Conservation (phyloP, 1,140 invertebrate species). For the Camponotus pennsylvanicus region DNA sequence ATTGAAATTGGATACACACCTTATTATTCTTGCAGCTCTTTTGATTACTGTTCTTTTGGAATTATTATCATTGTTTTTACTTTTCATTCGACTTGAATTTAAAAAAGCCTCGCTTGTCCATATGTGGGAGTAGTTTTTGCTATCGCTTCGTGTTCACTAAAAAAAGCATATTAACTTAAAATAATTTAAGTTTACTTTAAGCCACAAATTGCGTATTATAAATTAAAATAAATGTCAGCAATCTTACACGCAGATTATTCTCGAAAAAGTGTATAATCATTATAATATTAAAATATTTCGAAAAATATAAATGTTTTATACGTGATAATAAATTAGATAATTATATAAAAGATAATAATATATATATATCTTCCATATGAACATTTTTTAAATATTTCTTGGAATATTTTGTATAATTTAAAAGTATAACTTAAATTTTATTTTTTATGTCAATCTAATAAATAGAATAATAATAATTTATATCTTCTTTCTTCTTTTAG, state of each 20-base stretch:
- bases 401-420: neutral
- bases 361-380: no score
- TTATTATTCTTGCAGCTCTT: slow-evolving; percentile 1
- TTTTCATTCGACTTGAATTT: neutral
- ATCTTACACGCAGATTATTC: neutral
- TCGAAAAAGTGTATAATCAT: neutral
- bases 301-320: neutral
- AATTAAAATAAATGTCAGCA: neutral
- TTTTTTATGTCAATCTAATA: no score
- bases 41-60: neutral
- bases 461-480: neutral
- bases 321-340: neutral
- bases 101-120: slow-evolving; percentile 5
- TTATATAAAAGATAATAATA: neutral
- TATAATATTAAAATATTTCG: neutral
- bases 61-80: neutral
- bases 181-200: neutral
- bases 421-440: neutral
- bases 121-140: slow-evolving; percentile 7
- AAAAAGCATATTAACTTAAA: neutral
- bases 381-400: neutral
- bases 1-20: neutral
- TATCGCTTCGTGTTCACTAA: slow-evolving; percentile 50
- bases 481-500: neutral
- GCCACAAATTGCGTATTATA: neutral